phyloP scores from a whole-genome alignment of 2,797 vertebrate genomes.

The Hirundo rustica region DNA sequence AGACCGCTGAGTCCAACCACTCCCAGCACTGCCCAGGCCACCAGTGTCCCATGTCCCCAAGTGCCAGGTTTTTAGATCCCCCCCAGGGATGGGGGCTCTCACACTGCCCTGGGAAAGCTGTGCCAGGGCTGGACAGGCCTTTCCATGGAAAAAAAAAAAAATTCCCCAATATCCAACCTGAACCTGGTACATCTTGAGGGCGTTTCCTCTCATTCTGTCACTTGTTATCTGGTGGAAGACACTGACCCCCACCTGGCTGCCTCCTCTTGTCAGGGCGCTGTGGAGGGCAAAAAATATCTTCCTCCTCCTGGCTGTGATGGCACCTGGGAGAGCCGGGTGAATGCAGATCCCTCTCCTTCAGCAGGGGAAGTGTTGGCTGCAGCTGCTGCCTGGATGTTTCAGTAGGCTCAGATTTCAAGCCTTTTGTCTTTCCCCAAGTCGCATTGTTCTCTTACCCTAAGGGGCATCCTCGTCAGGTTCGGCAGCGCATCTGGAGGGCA shows the following conservation, averaged over 20 bases:
- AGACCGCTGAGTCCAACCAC: accelerated
- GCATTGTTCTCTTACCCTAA: not conserved
- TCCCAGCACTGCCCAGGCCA: not conserved
- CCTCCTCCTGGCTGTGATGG: not conserved
- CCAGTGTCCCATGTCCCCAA: accelerated
- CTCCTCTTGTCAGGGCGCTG: not conserved
- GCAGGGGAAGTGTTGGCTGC: not conserved
- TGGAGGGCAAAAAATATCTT: not conserved
- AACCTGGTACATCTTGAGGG: not conserved
- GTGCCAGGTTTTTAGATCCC: not conserved
- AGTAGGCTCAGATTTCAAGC: not conserved
- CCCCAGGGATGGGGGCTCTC: too few species aligned
- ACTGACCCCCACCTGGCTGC: not conserved
- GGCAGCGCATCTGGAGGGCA: accelerated
- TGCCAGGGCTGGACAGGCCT: not conserved
- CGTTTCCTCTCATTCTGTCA: accelerated
- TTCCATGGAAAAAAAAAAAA: not conserved
- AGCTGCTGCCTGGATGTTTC: not conserved
- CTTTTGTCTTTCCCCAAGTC: not conserved
- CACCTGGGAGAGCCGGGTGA: not conserved
- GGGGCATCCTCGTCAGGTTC: accelerated
- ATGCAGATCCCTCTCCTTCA: not conserved
- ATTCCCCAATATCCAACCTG: not conserved
- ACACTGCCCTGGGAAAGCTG: not conserved
- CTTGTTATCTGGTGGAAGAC: not conserved